Conservation (phyloP, 2,888 invertebrate genomes). For the Syrphus vitripennis region DNA sequence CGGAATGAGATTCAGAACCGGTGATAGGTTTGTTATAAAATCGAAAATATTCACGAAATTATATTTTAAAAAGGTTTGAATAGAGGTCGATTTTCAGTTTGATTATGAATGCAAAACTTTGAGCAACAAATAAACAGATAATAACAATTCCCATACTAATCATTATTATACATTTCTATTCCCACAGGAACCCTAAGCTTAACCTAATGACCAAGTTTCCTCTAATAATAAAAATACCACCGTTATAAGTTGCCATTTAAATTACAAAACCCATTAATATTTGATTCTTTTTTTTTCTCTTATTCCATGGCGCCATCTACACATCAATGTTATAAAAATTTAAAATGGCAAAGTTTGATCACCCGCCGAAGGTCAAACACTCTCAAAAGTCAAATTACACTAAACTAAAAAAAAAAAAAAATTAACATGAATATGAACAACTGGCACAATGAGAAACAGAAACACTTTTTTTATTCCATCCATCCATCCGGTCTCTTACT, state of each 20-base stretch:
- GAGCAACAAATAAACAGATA: too few relatives aligned
- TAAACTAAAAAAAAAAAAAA: neutral
- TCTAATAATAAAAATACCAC: neutral
- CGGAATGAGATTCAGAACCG: too few relatives aligned
- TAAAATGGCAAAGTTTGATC: slow-evolving; percentile 60
- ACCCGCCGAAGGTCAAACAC: slow-evolving; percentile 56
- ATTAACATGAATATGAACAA: slow-evolving; percentile 42
- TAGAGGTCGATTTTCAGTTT: too few relatives aligned
- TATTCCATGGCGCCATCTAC: neutral
- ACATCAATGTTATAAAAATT: slow-evolving; percentile 15
- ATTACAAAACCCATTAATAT: neutral
- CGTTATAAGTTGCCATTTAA: slow-evolving; percentile 8
- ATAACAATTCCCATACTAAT: neutral
- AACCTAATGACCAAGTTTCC: slow-evolving; percentile 37
- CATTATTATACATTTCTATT: neutral
- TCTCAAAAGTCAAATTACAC: slow-evolving; percentile 5
- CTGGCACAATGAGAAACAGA: slow-evolving; percentile 42
- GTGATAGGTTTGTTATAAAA: too few relatives aligned
- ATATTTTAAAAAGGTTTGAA: too few relatives aligned
- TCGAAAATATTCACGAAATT: too few relatives aligned
- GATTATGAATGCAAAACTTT: too few relatives aligned
- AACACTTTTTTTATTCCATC: neutral
- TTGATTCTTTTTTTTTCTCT: neutral
- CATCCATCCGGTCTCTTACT: slow-evolving; percentile 48
- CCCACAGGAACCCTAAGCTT: neutral